Evolutionary conservation across 2,888 invertebrate species (phyloP), one percentile per base, ranked within the genome.

Genomic region (Eilema griseolum): DNA sequence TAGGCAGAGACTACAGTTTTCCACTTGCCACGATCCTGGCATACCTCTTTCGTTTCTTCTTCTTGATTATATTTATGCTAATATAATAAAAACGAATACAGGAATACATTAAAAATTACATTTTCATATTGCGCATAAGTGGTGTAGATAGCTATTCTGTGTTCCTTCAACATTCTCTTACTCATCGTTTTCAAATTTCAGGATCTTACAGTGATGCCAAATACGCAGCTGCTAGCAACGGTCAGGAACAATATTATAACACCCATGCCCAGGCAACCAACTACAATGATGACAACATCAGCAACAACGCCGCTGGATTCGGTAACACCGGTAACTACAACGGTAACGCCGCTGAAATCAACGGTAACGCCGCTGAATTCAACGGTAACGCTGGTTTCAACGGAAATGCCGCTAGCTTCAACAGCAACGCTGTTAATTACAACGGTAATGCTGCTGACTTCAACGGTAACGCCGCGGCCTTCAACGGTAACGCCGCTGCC

Each of bases 161-260:
- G 12, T 37, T 37, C 0, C 33, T 37, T 12, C 33, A 37, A 61
- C 10, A 16, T 61, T 10, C 12, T 41, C 3, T 24, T 14, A 33
- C 14, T 24, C 1, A 5, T 2, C 14, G 0, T 31, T 10, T 46
- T 66, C 16, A 8, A 37, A 66, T 74, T 75, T 5, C 85, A 94
- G 95, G 94, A 26, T 90, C 91, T 0, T 95, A 94, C 88, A 90
- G 84, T 66, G 91, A 89, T 73, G 89, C 76, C 24, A 93, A 92
- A 83, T 93, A 93, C 75, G 74, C 73, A 8, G 80, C 28, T 20
- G 57, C 41, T n/a, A 59, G 64, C 8, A 61, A 60, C 69, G 74
- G 23, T n/a, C 79, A 67, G 20, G 71, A 76, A 28, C 74, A 80
- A 68, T 71, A 74, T 37, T 80, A 77, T 74, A 77, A 70, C 56